Conservation (phyloP, 2,888 invertebrate species). For the Adelphocoris suturalis region DNA sequence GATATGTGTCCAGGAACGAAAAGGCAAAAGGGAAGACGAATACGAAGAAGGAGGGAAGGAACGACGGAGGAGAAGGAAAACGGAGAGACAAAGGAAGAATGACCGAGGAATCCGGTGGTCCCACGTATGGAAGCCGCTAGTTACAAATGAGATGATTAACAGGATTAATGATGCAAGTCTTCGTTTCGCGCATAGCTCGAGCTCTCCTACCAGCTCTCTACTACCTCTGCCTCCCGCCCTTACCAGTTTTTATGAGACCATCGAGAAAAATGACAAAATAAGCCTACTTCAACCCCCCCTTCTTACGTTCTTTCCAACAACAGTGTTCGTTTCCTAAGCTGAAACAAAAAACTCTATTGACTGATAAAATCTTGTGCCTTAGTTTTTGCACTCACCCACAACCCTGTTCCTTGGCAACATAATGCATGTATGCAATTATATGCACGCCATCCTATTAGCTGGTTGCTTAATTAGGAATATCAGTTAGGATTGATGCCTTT, state of each 20-base stretch:
- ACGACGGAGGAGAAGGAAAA: conserved; percentile 4
- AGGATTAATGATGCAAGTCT: conserved; percentile 63
- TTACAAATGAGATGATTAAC: conserved; percentile 71
- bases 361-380: neutral
- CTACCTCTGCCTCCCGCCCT: neutral
- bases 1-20: neutral
- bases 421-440: neutral
- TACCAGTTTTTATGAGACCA: conserved; percentile 45
- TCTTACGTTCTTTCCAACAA: neutral
- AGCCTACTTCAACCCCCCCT: neutral
- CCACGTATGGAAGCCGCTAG: conserved; percentile 68
- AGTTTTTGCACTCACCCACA: neutral
- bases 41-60: conserved; percentile 32
- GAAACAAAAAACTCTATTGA: neutral
- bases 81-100: conserved; percentile 69
- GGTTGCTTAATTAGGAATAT: neutral
- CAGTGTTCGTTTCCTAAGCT: neutral
- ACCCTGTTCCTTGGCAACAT: neutral
- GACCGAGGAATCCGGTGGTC: conserved; percentile 67
- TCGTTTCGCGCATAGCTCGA: conserved; percentile 68
- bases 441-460: neutral
- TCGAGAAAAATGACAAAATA: conserved; percentile 47
- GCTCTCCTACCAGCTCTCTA: conserved; percentile 36
- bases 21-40: conserved; percentile 13
- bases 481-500: neutral